Base-by-base conservation (phyloP, 1,140 invertebrate genomes). In the Teleopsis dalmanni region DNA sequence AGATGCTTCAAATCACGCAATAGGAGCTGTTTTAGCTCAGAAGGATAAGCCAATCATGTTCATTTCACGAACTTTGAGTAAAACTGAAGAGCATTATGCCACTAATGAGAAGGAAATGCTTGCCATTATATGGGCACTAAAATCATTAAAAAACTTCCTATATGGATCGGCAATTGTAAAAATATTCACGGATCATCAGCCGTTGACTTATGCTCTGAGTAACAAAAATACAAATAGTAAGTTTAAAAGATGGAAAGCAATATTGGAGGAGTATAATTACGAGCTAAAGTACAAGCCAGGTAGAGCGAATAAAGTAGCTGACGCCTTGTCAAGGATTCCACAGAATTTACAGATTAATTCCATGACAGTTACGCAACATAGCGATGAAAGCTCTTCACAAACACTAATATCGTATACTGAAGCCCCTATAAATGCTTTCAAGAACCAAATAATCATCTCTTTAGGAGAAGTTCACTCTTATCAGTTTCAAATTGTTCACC, bases 91-190 rank as follows among this genome's bases (percentile, higher is more conserved):
- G 38, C 54, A 48, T 44, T 41, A 41, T 22, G 38, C 33, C 13
- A 34, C 29, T 9, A 71, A 44, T 34, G 57, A 70, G 41, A 69
- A 62, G 47, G 57, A 62, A 41, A 56, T 57, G 16, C 40, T 60
- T 18, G 52, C 47, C n/a, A 71, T 81, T 6, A 50, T 77, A 1
- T n/a, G n/a, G 55, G 72, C 60, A 13, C 34, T 61, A 5, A 64
- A 46, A 41, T 52, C 69, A 31, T 70, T 73, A 31, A 47, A 55
- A 27, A 57, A 57, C 26, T 64, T 60, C 52, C 40, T 62, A n/a
- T 60, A 54, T 41, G 56, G 56, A 34, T 54, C 19, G 55, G n/a
- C n/a, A n/a, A n/a, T n/a, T n/a, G n/a, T n/a, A n/a, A n/a, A 14
- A n/a, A 38, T 38, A 19, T 38, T 19, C 18, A 38, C 36, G 10